Conservation (phyloP, 2,797 vertebrate genomes). For the Thripadectes ignobilis region DNA sequence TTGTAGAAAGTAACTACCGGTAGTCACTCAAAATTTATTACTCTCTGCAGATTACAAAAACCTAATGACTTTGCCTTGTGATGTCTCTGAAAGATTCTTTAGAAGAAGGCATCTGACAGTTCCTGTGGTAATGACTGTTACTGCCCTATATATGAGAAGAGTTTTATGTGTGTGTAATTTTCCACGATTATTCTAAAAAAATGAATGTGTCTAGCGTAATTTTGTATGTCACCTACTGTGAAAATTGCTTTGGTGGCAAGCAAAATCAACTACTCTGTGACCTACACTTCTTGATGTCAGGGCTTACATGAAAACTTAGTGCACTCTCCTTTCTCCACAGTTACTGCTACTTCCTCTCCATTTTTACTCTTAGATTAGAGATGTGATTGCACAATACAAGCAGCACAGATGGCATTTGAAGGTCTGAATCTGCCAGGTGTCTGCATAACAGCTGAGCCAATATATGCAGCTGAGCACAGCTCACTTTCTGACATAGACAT, state of each 20-base stretch:
- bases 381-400: constrained; percentile 46
- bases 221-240: constrained; percentile 36
- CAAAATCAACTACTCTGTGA: constrained; percentile 35
- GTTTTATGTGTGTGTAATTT: constrained; percentile 28
- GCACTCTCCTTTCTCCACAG: constrained; percentile 11
- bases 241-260: constrained; percentile 56
- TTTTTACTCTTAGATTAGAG: constrained; percentile 37
- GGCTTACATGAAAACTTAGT: constrained; percentile 38
- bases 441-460: constrained; percentile 39
- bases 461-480: constrained; percentile 36
- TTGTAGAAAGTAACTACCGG: background rate
- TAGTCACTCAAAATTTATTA: constrained; percentile 10
- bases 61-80: background rate
- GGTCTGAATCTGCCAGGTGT: constrained; percentile 58
- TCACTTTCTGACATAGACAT: constrained; percentile 9
- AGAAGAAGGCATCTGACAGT: background rate
- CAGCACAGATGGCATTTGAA: constrained; percentile 56
- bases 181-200: constrained; percentile 36
- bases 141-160: background rate
- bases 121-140: constrained; percentile 31
- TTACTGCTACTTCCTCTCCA: constrained; percentile 21
- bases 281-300: constrained; percentile 39
- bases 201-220: constrained; percentile 42
- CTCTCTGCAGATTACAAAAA: background rate
- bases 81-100: constrained; percentile 2